Percentiles rank a stretch among this genome's conserved stretches.
Conservation (phyloP, 2,888 invertebrate genomes). For the Cloeon dipterum region DNA sequence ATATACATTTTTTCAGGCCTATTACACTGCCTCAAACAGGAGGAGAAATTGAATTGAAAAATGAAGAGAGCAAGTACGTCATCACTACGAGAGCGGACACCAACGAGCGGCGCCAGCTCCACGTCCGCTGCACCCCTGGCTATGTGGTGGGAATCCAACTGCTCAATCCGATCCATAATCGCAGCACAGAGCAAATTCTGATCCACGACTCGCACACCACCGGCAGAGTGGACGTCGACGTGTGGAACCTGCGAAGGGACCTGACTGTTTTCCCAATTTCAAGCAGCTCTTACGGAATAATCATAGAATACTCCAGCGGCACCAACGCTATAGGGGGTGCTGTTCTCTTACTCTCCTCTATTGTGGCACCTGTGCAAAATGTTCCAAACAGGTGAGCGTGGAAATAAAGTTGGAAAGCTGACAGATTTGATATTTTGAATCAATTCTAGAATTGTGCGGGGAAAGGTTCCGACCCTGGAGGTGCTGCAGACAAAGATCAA, state of each 20-base stretch:
- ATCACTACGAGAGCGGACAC: slow-evolving; percentile 42
- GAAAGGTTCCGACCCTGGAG: slow-evolving; percentile 53
- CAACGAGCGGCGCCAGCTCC: slow-evolving; percentile 14
- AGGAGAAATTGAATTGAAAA: slow-evolving; percentile 34
- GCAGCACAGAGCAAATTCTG: slow-evolving; percentile 62
- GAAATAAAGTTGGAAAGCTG: too few species aligned
- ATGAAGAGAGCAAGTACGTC: slow-evolving; percentile 56
- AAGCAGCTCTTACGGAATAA: slow-evolving; percentile 59
- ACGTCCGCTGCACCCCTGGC: slow-evolving; percentile 42
- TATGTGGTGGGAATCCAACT: slow-evolving; percentile 75
- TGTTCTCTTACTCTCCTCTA: slow-evolving; percentile 51
- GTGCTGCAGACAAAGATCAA: slow-evolving; percentile 50
- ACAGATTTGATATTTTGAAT: too few species aligned
- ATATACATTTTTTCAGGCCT: too few species aligned
- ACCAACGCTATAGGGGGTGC: slow-evolving; percentile 54
- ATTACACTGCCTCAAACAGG: slow-evolving; percentile 42
- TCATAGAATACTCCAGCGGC: slow-evolving; percentile 61
- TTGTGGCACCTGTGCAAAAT: slow-evolving; percentile 18
- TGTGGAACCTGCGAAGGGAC: slow-evolving; percentile 64
- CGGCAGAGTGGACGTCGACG: slow-evolving; percentile 21
- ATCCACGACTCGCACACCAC: slow-evolving; percentile 53
- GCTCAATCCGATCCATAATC: slow-evolving; percentile 71
- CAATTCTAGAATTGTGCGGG: slow-evolving; percentile 50
- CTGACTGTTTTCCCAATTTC: slow-evolving; percentile 75
- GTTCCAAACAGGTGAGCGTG: too few species aligned